Base-by-base conservation (phyloP, 2,888 invertebrate genomes). In the Escarpia spicata region DNA sequence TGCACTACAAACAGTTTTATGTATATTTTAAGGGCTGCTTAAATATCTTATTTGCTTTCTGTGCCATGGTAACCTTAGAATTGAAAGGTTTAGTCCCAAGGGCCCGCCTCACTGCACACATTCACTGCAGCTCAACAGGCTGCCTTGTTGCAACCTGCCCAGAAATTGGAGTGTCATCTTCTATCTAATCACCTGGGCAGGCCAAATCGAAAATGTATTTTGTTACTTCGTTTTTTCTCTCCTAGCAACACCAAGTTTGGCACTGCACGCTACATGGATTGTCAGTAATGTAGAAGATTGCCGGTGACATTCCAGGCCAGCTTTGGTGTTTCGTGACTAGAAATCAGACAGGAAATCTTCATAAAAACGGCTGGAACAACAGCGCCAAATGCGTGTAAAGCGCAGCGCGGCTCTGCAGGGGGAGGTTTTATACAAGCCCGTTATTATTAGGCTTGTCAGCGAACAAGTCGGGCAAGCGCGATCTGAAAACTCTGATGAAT, bases 111-210 rank as follows among this genome's bases (percentile, higher is more conserved):
- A 52, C 52, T 52, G 52, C 52, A 52, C 52, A 52, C 52, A 52
- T 52, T 52, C 52, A 52, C 52, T 52, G 52, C 2, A 75, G n/a
- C 75, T 75, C 75, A 52, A 52, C 52, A 52, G 52, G 52, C 26
- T 26, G 75, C 26, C 75, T 75, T 26, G 26, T 75, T 26, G 26
- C 26, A n/a, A 75, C 75, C 75, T n/a, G 75, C 75, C 75, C 75
- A 75, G 75, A 75, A 75, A 75, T 75, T 75, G 75, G 75, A 75
- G 75, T 26, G 75, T 75, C 75, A n/a, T 75, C 75, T 75, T 75
- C 75, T 75, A 75, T 75, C 75, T 75, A 75, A 75, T 75, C 75
- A 26, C 26, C 26, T 26, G n/a, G 37, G 75, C 75, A 75, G 75
- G 75, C 75, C 26, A 6, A 2, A 75, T 75, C 1, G 75, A n/a